Evolutionary conservation across 2,797 vertebrate species (phyloP).

Genomic region (Enteromius anoplus): DNA sequence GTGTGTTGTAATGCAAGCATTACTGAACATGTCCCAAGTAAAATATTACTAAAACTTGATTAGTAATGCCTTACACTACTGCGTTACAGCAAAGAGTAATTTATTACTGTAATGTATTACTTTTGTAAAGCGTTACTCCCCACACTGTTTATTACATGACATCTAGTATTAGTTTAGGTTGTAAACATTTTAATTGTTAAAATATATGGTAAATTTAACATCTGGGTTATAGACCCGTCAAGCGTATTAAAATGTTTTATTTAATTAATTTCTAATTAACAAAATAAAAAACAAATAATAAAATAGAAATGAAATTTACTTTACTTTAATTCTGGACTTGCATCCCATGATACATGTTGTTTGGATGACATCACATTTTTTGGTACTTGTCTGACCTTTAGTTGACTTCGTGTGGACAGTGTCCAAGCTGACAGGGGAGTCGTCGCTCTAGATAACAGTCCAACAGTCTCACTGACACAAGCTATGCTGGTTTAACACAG

Average conservation of each 20-base stretch:
- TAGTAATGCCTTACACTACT: too few relatives aligned
- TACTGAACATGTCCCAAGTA: too few relatives aligned
- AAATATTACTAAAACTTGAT: too few relatives aligned
- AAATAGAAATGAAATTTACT: too few relatives aligned
- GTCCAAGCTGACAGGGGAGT: constrained; percentile 31
- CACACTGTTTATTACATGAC: not conserved
- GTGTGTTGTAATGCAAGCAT: too few relatives aligned
- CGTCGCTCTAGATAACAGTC: constrained; percentile 42
- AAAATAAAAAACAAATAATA: not conserved
- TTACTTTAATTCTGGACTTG: not conserved
- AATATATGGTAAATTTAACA: not conserved
- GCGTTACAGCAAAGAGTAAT: too few relatives aligned
- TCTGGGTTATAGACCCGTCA: not conserved
- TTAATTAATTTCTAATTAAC: not conserved
- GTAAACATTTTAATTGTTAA: not conserved
- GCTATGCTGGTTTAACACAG: constrained; percentile 25
- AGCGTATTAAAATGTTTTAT: not conserved
- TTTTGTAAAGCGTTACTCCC: too few relatives aligned
- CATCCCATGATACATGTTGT: not conserved
- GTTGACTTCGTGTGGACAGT: constrained; percentile 34
- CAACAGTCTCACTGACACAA: constrained; percentile 33
- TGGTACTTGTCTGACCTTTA: constrained; percentile 9
- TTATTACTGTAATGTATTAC: too few relatives aligned
- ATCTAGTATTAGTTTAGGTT: not conserved
- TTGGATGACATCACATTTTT: constrained; percentile 11